These are phyloP conservation scores for Muscina levida DNA, from an alignment of 2,888 invertebrate genomes.

Conservation along the genomic window DNA sequence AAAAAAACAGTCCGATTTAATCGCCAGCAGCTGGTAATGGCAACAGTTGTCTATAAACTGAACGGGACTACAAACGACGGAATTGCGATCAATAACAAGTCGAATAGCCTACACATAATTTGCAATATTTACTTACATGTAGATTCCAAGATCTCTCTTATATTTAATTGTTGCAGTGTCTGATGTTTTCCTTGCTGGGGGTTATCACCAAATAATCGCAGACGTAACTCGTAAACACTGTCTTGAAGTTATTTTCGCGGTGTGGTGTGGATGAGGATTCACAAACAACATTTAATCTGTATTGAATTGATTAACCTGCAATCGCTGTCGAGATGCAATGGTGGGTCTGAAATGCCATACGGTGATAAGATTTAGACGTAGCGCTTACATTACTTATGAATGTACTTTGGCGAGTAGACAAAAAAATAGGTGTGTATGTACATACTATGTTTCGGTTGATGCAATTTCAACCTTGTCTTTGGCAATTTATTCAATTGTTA, in stretches of 20 bases:
- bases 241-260: not conserved
- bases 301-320: constrained; percentile 26
- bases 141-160: constrained; percentile 16
- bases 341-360: not conserved
- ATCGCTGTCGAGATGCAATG: constrained; percentile 22
- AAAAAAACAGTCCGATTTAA: constrained; percentile 11
- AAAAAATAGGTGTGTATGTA: too few relatives aligned
- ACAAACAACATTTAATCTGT: constrained; percentile 14
- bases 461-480: too few relatives aligned
- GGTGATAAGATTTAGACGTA: constrained; percentile 52
- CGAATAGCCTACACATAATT: constrained; percentile 17
- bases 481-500: too few relatives aligned
- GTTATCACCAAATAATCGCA: constrained; percentile 54
- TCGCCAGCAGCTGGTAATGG: constrained; percentile 24
- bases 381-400: not conserved
- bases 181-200: constrained; percentile 54
- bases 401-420: too few relatives aligned
- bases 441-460: too few relatives aligned
- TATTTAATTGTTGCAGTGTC: constrained; percentile 33
- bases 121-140: constrained; percentile 26
- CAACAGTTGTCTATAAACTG: constrained; percentile 36
- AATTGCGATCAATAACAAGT: constrained; percentile 50
- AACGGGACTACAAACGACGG: not conserved
- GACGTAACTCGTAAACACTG: constrained; percentile 23
- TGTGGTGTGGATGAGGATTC: not conserved